Conservation (phyloP, 1,140 invertebrate genomes). For the Atta cephalotes region DNA sequence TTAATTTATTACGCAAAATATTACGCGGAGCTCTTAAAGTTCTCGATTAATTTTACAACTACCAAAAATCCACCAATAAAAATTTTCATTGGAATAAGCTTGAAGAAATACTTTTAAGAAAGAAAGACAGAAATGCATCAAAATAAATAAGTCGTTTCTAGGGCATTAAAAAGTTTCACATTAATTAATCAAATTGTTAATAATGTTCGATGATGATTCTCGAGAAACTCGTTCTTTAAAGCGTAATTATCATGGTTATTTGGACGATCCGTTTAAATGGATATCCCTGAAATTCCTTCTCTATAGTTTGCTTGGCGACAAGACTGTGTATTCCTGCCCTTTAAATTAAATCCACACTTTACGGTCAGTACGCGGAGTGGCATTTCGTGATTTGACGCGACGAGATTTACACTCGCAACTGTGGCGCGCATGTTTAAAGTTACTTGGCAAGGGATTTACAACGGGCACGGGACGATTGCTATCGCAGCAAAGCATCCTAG, state of each 20-base stretch:
- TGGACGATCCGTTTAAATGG: conserved; percentile 68
- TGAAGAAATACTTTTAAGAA: not conserved
- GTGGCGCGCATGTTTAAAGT: conserved; percentile 63
- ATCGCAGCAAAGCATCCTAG: conserved; percentile 41
- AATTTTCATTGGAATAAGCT: not conserved
- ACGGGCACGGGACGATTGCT: conserved; percentile 57
- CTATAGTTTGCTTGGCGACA: conserved; percentile 33
- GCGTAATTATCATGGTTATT: conserved; percentile 59
- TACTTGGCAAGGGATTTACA: conserved; percentile 63
- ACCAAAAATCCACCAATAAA: not conserved
- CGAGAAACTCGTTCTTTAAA: conserved; percentile 29
- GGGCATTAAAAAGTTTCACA: not conserved
- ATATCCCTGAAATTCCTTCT: conserved; percentile 46
- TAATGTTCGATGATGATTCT: conserved; percentile 62
- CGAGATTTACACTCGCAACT: conserved; percentile 60
- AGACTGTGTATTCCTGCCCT: conserved; percentile 36
- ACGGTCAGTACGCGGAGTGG: conserved; percentile 45
- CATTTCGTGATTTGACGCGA: conserved; percentile 58
- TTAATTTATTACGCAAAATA: conserved; percentile 59
- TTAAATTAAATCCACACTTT: conserved; percentile 69
- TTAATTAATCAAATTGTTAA: conserved; percentile 52
- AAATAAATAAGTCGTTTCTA: not conserved
- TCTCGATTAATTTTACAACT: conserved; percentile 29
- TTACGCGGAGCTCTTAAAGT: conserved; percentile 1
- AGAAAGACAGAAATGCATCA: not conserved